These are phyloP conservation scores for Drosophila fungiperda DNA, from an alignment of 2,888 invertebrate genomes.

Conservation along the genomic window DNA sequence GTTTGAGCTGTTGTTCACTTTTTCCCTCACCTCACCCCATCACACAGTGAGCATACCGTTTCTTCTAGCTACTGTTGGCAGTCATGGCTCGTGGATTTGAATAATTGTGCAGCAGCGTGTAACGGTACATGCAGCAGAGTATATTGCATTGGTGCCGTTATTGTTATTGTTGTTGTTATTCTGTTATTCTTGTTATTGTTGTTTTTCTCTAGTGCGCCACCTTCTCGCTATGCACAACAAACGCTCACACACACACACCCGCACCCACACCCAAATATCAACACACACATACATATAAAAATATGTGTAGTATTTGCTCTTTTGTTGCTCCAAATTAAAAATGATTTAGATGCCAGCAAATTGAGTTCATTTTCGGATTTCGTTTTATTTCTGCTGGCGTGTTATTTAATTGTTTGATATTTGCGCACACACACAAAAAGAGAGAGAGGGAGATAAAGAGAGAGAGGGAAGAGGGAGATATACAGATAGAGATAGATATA, in stretches of 20 bases:
- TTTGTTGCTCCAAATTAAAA: conserved; percentile 77
- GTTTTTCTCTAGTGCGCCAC: conserved; percentile 3
- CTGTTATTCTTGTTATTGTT: not conserved
- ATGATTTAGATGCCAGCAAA: conserved; percentile 79
- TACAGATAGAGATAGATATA: not conserved
- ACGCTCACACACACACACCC: conserved; percentile 10
- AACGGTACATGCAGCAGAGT: conserved; percentile 58
- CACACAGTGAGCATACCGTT: not conserved
- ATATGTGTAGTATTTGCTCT: conserved; percentile 6
- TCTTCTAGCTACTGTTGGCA: conserved; percentile 36
- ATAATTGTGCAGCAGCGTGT: conserved; percentile 78
- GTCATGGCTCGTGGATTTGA: conserved; percentile 77
- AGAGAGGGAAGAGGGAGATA: not conserved
- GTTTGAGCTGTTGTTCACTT: not conserved
- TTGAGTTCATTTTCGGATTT: conserved; percentile 71
- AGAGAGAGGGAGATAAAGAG: conserved; percentile 4
- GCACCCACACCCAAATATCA: conserved; percentile 10
- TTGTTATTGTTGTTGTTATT: not conserved
- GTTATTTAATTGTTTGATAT: conserved; percentile 77
- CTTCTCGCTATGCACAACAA: conserved; percentile 19
- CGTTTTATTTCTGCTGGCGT: conserved; percentile 56
- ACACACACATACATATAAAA: not conserved
- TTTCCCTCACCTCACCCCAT: too few relatives aligned
- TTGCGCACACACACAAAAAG: conserved; percentile 25
- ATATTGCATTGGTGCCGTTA: conserved; percentile 59